Evolutionary conservation across 2,888 invertebrate genomes (phyloP).

Genomic region (Micoletzkya japonica): DNA sequence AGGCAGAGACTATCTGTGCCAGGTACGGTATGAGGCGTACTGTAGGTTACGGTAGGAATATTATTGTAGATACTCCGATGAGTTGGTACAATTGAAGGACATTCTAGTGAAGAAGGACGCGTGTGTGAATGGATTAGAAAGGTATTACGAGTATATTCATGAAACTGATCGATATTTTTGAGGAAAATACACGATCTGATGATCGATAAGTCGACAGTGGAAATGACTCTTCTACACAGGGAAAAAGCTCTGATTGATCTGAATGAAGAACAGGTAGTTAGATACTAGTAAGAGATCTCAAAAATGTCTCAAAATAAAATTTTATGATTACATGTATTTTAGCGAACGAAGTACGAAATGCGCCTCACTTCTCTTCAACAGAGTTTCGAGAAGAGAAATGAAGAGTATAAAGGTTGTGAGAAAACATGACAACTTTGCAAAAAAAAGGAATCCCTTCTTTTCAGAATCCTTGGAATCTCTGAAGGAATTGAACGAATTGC

Average conservation of each 20-base stretch:
- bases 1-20: constrained; percentile 10
- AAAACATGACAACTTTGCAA: not conserved
- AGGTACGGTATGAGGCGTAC: too few relatives aligned
- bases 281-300: not conserved
- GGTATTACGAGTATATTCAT: not conserved
- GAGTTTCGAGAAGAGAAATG: constrained; percentile 14
- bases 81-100: constrained; percentile 10
- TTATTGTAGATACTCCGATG: constrained; percentile 1
- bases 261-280: constrained; percentile 9
- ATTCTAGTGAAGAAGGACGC: constrained; percentile 18
- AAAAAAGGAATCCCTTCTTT: not conserved
- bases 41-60: too few relatives aligned
- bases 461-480: constrained; percentile 23
- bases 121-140: constrained; percentile 8
- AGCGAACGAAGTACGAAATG: constrained; percentile 6
- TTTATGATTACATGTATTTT: not conserved
- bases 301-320: not conserved
- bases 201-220: constrained; percentile 14
- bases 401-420: constrained; percentile 17
- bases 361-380: constrained; percentile 10
- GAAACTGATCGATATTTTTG: not conserved
- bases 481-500: constrained; percentile 13
- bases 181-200: constrained; percentile 22
- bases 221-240: constrained; percentile 15
- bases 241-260: constrained; percentile 5